These are phyloP conservation scores for Drosophila ambigua DNA, from an alignment of 1,140 invertebrate genomes.

Conservation along the genomic window DNA sequence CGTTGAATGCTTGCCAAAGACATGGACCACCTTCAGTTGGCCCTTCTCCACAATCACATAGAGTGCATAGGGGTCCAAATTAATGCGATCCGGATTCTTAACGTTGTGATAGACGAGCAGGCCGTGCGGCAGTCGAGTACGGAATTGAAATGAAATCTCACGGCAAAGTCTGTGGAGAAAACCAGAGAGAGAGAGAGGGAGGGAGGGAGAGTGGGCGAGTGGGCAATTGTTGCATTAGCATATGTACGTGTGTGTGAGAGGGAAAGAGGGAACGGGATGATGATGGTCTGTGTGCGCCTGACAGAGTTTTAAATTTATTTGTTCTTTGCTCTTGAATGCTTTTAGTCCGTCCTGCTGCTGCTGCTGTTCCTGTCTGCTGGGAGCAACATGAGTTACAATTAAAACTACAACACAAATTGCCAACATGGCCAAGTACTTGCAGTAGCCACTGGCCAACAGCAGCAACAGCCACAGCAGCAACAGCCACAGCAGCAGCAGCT, in stretches of 20 bases:
- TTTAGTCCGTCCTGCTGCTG: not conserved
- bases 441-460: conserved; percentile 25
- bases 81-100: conserved; percentile 90
- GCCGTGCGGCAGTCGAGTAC: conserved; percentile 93
- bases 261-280: conserved; percentile 1
- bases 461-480: conserved; percentile 6
- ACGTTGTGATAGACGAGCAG: conserved; percentile 95
- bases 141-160: conserved; percentile 94
- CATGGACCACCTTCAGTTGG: conserved; percentile 94
- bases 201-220: too few relatives aligned
- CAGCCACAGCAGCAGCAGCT: too few relatives aligned
- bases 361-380: conserved; percentile 34
- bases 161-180: conserved; percentile 89
- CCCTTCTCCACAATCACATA: conserved; percentile 96
- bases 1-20: conserved; percentile 93
- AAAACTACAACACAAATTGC: conserved; percentile 72
- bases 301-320: conserved; percentile 71
- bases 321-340: conserved; percentile 49
- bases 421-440: conserved; percentile 42
- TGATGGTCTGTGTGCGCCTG: conserved; percentile 23
- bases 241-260: not conserved
- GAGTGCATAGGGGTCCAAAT: conserved; percentile 91
- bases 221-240: conserved; percentile 17
- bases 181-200: conserved; percentile 3
- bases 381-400: conserved; percentile 73